Evolutionary conservation across 1,140 invertebrate species (phyloP).

Genomic region (Agraylea sexmaculata): DNA sequence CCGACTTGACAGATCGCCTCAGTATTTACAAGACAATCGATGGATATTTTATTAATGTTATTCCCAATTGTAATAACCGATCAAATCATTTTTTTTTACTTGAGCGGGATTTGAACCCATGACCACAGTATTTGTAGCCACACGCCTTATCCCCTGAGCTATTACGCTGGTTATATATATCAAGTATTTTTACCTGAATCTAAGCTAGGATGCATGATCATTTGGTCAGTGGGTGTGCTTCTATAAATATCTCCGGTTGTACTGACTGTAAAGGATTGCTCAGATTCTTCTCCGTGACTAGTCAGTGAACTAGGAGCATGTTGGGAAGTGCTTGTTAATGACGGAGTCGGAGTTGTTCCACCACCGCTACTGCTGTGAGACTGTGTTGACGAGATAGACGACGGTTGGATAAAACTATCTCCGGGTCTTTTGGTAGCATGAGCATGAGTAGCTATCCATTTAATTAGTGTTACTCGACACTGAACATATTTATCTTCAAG

Average conservation of each 20-base stretch:
- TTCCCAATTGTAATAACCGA: too few species aligned
- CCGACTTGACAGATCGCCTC: too few species aligned
- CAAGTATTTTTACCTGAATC: constrained; percentile 32
- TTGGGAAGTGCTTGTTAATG: constrained; percentile 24
- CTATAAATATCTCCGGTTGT: constrained; percentile 25
- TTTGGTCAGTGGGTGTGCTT: constrained; percentile 8
- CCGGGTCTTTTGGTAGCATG: constrained; percentile 52
- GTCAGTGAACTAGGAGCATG: constrained; percentile 30
- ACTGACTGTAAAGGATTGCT: constrained; percentile 38
- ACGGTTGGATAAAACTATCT: constrained; percentile 37
- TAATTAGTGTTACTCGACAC: constrained; percentile 74
- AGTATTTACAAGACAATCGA: not conserved
- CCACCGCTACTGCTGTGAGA: constrained; percentile 27
- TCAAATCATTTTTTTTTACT: too few species aligned
- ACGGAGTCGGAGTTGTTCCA: constrained; percentile 29
- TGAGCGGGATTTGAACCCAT: too few species aligned
- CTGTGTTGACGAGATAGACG: constrained; percentile 34
- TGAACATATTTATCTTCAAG: constrained; percentile 54
- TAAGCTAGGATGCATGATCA: constrained; percentile 34
- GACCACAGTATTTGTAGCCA: too few species aligned
- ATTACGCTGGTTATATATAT: constrained; percentile 5
- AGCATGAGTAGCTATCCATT: constrained; percentile 79
- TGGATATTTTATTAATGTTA: too few species aligned
- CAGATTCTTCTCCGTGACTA: constrained; percentile 33
- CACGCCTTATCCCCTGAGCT: too few species aligned